phyloP scores from a whole-genome alignment of 2,797 vertebrate genomes.

The Ambastaia sidthimunki region DNA sequence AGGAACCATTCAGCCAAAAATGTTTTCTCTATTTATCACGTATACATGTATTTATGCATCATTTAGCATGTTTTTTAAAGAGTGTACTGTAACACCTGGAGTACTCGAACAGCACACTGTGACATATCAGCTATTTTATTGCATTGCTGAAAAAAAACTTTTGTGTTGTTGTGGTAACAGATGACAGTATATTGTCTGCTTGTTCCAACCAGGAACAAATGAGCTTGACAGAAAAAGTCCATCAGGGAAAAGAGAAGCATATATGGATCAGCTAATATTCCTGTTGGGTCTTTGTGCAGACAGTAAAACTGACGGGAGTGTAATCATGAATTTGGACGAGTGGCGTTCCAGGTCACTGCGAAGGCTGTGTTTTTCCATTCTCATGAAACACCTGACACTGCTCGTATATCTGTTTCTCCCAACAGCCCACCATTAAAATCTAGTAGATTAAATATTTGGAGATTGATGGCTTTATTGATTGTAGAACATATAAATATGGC shows the following conservation, averaged over 20 bases:
- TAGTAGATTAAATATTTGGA: conserved; percentile 71
- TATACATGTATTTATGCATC: no score
- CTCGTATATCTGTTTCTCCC: conserved; percentile 70
- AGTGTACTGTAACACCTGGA: no score
- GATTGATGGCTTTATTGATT: conserved; percentile 69
- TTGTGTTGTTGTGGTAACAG: conserved; percentile 23
- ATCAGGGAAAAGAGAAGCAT: conserved; percentile 26
- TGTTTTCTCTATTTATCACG: no score
- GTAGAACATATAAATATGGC: conserved; percentile 62
- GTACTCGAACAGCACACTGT: neutral
- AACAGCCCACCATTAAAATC: conserved; percentile 74
- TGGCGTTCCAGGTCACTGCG: conserved; percentile 44
- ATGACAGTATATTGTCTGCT: conserved; percentile 6
- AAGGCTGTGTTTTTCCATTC: conserved; percentile 72
- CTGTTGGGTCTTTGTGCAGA: conserved; percentile 30
- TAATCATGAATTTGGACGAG: conserved; percentile 57
- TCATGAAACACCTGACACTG: conserved; percentile 72
- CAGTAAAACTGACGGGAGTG: conserved; percentile 42
- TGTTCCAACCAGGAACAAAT: conserved; percentile 22
- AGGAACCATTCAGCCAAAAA: no score
- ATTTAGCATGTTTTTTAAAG: no score
- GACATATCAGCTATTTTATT: conserved; percentile 1
- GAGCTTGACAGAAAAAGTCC: conserved; percentile 5
- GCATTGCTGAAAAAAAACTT: conserved; percentile 8
- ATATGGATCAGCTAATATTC: conserved; percentile 42